Evolutionary conservation across 2,888 invertebrate genomes (phyloP), one percentile per base, ranked within the genome.

Genomic region (Crossocerus cetratus): DNA sequence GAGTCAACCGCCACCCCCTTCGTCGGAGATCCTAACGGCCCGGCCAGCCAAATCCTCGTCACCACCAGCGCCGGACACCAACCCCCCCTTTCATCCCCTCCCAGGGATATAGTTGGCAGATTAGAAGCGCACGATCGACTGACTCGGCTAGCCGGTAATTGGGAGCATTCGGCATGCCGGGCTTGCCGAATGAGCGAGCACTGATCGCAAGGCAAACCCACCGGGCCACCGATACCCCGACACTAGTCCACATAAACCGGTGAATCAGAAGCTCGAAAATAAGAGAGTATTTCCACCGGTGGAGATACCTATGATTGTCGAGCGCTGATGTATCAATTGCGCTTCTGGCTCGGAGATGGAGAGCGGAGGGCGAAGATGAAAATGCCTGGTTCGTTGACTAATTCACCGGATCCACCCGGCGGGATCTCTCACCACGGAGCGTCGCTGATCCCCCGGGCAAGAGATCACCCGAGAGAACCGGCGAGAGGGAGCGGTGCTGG

Each of bases 41-140:
- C 32, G 32, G 5, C 32, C 22, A 65, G 69, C 74, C 68, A 74
- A 76, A 81, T 81, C 76, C 72, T 82, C 82, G 82, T 77, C 82
- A 77, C 67, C 56, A 63, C 60, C 82, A 78, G 77, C 72, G 70
- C 61, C 73, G 74, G 77, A 81, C 80, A 69, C 73, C 49, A 49
- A 3, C 14, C 49, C 32, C 11, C 11, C 32, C n/a, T n/a, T n/a
- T n/a, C n/a, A n/a, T 32, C 32, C 8, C 5, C 32, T 11, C 11
- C 32, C 32, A 32, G 11, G 32, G 32, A 32, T 32, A 32, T 32
- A 32, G 8, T 32, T 11, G 1, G 8, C 11, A 1, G 32, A 32
- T 32, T 32, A 5, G 11, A 32, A 32, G 8, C 32, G 32, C 32
- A 32, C 8, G 49, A 49, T 49, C 49, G 49, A 49, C 16, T 49